These are phyloP conservation scores for Athrips mouffetella DNA, from an alignment of 2,888 invertebrate species.

Conservation along the genomic window DNA sequence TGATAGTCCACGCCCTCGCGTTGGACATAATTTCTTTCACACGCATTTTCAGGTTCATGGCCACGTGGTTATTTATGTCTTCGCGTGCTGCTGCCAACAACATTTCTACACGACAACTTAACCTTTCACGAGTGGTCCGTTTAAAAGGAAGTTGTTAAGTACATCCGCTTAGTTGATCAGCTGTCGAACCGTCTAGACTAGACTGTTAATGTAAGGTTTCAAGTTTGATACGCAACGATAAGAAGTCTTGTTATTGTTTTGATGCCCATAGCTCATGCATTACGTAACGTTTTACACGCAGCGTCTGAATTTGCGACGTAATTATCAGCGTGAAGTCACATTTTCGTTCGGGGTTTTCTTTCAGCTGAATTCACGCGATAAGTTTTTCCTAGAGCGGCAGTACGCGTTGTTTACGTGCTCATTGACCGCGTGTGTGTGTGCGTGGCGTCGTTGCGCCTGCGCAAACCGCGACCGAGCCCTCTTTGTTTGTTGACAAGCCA, in stretches of 20 bases:
- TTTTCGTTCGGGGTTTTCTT: conserved; percentile 17
- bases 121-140: conserved; percentile 29
- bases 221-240: conserved; percentile 18
- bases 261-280: conserved; percentile 22
- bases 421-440: conserved; percentile 63
- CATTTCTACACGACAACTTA: conserved; percentile 28
- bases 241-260: conserved; percentile 33
- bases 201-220: not conserved
- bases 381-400: conserved; percentile 28
- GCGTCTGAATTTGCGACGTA: conserved; percentile 8
- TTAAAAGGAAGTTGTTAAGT: conserved; percentile 7
- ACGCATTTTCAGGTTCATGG: conserved; percentile 49
- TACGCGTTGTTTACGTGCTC: conserved; percentile 63
- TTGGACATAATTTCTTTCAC: conserved; percentile 31
- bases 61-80: conserved; percentile 35
- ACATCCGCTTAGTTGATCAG: conserved; percentile 15
- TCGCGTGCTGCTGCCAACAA: conserved; percentile 35
- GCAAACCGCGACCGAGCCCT: conserved; percentile 57
- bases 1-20: conserved; percentile 13
- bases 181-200: conserved; percentile 20
- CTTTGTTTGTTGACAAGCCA: conserved; percentile 77
- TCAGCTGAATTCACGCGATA: conserved; percentile 22
- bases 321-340: no score
- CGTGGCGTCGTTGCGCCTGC: conserved; percentile 60
- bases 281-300: conserved; percentile 24